Base-by-base conservation (phyloP, 2,797 vertebrate genomes). In the Melanotaenia trifasciata region DNA sequence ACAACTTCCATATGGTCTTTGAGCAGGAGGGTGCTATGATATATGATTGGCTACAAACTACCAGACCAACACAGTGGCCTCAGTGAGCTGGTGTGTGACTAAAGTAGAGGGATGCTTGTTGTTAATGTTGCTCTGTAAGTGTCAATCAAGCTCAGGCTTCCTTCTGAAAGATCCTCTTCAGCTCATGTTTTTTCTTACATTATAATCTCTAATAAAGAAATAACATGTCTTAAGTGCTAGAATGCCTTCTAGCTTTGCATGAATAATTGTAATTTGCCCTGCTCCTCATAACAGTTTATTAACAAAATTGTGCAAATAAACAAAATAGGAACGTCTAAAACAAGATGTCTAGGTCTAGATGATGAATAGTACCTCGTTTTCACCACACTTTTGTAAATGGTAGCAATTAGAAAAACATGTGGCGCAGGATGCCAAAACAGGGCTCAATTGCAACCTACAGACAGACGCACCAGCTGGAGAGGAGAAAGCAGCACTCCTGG, bases 351-450 rank as follows among this genome's bases (percentile, higher is more conserved):
- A n/a, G 43, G 65, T 75, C 66, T 77, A 83, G 85, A 88, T 64
- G 32, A 47, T 77, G 70, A 79, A 67, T 33, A 80, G 58, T 79
- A 65, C 81, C 67, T 84, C 58, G 78, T 89, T 89, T 84, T 83
- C 68, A 77, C 79, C 78, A 56, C 50, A 65, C 67, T 85, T 86
- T 89, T 59, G 35, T 87, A 88, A 69, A 75, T 90, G 87, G 91
- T 91, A 91, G 90, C 89, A 92, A 93, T 93, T 92, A 89, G 74
- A 92, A 90, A 92, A 93, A 90, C 90, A 93, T 94, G 92, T 90
- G 90, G 86, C 11, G 62, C 59, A 70, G 64, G 71, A 85, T 72
- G 83, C 80, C 72, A 72, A 80, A 89, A 81, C 83, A 87, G 83
- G 72, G 67, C 78, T 53, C 71, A 87, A 89, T 84, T 87, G 85